Conservation (phyloP, 2,888 invertebrate genomes). For the Orthosia incerta region DNA sequence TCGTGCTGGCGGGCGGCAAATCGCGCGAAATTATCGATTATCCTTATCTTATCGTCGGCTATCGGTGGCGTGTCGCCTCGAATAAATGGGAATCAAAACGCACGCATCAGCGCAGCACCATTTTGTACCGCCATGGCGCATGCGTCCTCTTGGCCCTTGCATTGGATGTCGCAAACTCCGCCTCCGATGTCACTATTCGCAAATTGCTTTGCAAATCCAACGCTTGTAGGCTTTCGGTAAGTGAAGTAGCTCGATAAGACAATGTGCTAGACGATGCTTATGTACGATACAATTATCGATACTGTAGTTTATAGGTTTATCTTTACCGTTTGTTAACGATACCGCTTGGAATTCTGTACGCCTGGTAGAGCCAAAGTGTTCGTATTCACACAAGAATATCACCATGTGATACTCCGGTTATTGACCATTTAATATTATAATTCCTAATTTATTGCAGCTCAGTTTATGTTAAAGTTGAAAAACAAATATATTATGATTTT, state of each 20-base stretch:
- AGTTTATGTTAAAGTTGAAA: conserved; percentile 31
- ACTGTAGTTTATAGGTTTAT: conserved; percentile 39
- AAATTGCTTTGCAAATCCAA: conserved; percentile 74
- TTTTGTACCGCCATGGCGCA: conserved; percentile 74
- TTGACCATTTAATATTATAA: conserved; percentile 41
- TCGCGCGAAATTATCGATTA: conserved; percentile 89
- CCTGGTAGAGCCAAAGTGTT: conserved; percentile 57
- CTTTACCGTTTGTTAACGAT: conserved; percentile 26
- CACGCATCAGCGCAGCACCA: conserved; percentile 74
- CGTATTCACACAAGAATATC: conserved; percentile 37
- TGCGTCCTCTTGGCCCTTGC: conserved; percentile 79
- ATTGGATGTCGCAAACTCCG: conserved; percentile 86
- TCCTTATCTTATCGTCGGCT: conserved; percentile 82
- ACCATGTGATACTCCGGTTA: conserved; percentile 28
- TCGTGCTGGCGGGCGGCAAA: conserved; percentile 84
- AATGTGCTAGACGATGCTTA: conserved; percentile 12
- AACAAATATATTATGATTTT: conserved; percentile 59
- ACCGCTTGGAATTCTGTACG: conserved; percentile 48
- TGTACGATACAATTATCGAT: conserved; percentile 37
- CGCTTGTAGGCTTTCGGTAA: conserved; percentile 42
- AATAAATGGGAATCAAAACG: conserved; percentile 79
- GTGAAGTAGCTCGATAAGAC: conserved; percentile 54
- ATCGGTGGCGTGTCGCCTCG: conserved; percentile 86
- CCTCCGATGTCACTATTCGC: conserved; percentile 78
- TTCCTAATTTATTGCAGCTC: conserved; percentile 36